phyloP scores from a whole-genome alignment of 2,113 vertebrate species.

The Mionectes macconnelli region DNA sequence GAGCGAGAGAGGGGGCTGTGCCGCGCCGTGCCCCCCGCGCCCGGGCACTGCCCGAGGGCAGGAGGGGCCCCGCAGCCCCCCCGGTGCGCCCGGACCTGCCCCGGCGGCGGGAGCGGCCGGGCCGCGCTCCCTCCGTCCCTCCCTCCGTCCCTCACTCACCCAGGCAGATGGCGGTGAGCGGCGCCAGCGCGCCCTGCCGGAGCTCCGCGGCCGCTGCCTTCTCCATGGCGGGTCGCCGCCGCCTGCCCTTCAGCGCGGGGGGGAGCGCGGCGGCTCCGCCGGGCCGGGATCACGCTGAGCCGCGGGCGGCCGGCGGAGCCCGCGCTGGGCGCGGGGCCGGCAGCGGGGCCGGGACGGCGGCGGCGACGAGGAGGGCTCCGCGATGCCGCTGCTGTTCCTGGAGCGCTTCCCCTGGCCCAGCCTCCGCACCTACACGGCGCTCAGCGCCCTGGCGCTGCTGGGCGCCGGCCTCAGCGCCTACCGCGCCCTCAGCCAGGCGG shows the following conservation, averaged over 20 bases:
- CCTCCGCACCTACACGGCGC: slow-evolving; percentile 88
- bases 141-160: slow-evolving; percentile 55
- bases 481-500: slow-evolving; percentile 67
- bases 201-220: slow-evolving; percentile 39
- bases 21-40: neutral
- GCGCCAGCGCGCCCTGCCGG: slow-evolving; percentile 60
- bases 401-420: slow-evolving; percentile 97
- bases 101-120: neutral
- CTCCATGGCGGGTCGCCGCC: slow-evolving; percentile 64
- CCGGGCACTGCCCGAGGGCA: neutral
- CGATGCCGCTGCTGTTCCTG: slow-evolving; percentile 92
- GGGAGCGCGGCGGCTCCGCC: neutral
- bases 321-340: neutral
- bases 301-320: neutral
- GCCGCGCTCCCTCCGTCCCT: neutral
- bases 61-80: neutral
- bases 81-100: neutral
- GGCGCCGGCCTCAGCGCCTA: slow-evolving; percentile 86
- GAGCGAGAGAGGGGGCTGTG: no score
- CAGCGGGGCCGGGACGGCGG: neutral
- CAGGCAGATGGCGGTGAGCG: slow-evolving; percentile 73
- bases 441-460: slow-evolving; percentile 86
- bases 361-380: neutral
- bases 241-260: slow-evolving; percentile 9
- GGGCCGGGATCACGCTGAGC: neutral